Base-by-base conservation (phyloP, 2,888 invertebrate species). In the Ophion costatus region DNA sequence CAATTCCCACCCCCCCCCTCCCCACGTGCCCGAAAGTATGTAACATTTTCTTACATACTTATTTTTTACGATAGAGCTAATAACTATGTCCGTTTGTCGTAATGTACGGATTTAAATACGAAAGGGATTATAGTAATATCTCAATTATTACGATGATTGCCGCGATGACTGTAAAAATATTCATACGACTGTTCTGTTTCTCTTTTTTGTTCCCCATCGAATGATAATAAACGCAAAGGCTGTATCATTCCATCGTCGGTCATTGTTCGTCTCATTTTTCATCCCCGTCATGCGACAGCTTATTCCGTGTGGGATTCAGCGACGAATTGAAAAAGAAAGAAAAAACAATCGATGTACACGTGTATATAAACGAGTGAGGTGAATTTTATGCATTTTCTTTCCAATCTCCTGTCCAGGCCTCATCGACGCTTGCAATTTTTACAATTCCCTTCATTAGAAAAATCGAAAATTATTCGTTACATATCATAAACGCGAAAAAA, bases 171-270 rank as follows among this genome's bases (percentile, higher is more conserved):
- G 87, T 87, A 86, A 84, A 51, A 87, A 75, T 87, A 87, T 80
- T 69, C 87, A 83, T 86, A 87, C 86, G 83, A 83, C 82, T 82
- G 51, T 51, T 51, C 51, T 17, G 51, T 51, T 51, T 51, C 51
- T 17, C 14, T 51, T 51, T 51, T 51, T 51, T 51, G 11, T 14
- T 51, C 79, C 69, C 81, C 74, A 79, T 82, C 71, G 84, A 83
- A 86, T 87, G 84, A 87, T 87, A 86, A 87, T 87, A 87, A 87
- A 87, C 80, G 87, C 87, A 86, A 86, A 86, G 63, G 84, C 86
- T 85, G 71, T 73, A 85, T 87, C 87, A 87, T 87, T 87, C 87
- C 86, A 86, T 80, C 74, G 78, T 42, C n/a, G 73, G 22, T 64
- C 24, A 66, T 20, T 9, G 22, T 64, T 80, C 64, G 69, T 57